These are phyloP conservation scores for Leuciscus idus DNA, from an alignment of 2,113 vertebrate species.

Conservation along the genomic window DNA sequence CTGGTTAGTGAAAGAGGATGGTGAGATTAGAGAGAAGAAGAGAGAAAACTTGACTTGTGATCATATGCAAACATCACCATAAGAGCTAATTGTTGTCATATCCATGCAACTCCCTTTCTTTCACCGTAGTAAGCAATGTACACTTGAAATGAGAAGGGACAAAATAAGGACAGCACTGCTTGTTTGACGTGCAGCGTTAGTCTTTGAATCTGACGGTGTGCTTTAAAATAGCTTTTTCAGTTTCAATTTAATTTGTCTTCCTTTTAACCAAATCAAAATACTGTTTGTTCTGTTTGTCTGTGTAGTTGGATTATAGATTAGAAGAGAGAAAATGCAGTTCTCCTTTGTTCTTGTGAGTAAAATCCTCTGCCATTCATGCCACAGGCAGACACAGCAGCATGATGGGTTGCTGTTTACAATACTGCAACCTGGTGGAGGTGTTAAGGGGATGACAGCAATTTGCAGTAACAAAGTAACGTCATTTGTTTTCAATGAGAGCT, in stretches of 20 bases:
- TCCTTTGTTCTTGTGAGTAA: neutral
- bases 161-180: neutral
- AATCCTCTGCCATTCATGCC: constrained; percentile 18
- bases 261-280: constrained; percentile 16
- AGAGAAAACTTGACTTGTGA: neutral
- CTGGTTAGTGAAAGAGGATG: neutral
- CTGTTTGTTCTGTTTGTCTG: constrained; percentile 7
- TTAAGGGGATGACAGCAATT: neutral
- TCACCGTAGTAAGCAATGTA: neutral
- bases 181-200: neutral
- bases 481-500: neutral
- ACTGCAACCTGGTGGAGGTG: constrained; percentile 23
- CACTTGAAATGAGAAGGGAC: neutral
- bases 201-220: neutral
- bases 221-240: constrained; percentile 1
- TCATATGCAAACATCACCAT: constrained; percentile 1
- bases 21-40: neutral
- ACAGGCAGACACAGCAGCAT: neutral
- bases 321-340: constrained; percentile 19
- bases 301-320: constrained; percentile 29
- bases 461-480: neutral
- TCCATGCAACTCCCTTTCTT: neutral
- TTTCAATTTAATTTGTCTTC: constrained; percentile 7
- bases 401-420: constrained; percentile 9
- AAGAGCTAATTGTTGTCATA: neutral